These are phyloP conservation scores for Phycodurus eques DNA, from an alignment of 2,113 vertebrate species.

Conservation along the genomic window DNA sequence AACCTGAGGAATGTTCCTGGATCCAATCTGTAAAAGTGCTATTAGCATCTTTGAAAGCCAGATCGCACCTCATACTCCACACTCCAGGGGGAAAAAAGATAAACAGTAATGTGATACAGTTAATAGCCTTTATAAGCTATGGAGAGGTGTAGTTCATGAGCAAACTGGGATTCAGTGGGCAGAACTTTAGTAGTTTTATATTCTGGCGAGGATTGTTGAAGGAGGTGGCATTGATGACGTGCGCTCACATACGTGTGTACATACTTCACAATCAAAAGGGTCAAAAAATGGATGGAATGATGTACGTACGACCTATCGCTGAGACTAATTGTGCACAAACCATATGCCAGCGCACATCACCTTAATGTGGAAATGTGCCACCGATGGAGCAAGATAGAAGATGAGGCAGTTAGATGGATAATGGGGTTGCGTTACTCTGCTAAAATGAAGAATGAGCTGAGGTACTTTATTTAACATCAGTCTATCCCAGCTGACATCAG, in stretches of 20 bases:
- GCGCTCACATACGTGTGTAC: no score
- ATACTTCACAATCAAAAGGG: no score
- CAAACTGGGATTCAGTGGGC: not conserved
- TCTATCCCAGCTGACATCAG: no score
- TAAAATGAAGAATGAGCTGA: no score
- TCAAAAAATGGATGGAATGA: no score
- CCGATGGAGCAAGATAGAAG: not conserved
- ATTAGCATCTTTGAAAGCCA: constrained; percentile 3
- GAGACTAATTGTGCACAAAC: not conserved
- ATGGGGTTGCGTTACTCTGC: not conserved
- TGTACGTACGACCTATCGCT: not conserved
- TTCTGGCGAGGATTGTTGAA: not conserved
- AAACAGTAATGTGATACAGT: not conserved
- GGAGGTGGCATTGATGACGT: no score
- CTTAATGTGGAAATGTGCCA: not conserved
- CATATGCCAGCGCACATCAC: not conserved
- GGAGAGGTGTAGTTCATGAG: not conserved
- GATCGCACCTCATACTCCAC: not conserved
- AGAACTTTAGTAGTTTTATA: not conserved
- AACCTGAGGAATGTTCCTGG: constrained; percentile 1
- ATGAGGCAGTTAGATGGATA: not conserved
- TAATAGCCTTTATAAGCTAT: not conserved
- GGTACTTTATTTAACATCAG: no score
- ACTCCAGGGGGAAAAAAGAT: not conserved
- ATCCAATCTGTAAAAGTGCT: not conserved